These are phyloP conservation scores for Glaucomys volans DNA, from an alignment of 2,113 vertebrate species.

Conservation along the genomic window DNA sequence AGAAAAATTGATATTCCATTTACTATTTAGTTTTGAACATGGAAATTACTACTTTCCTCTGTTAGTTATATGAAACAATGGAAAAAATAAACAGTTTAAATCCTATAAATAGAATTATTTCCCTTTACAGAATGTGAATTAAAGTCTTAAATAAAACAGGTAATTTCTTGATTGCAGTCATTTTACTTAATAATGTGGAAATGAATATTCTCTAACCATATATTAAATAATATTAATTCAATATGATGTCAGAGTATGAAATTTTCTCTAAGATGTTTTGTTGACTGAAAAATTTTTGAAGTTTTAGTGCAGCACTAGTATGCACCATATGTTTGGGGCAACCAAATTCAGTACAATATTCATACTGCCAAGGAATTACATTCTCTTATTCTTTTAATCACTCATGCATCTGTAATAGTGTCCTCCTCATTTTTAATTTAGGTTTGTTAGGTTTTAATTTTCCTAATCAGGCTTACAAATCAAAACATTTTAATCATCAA, in stretches of 20 bases:
- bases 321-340: neutral
- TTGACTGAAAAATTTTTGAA: neutral
- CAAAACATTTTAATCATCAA: neutral
- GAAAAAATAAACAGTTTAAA: neutral
- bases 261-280: neutral
- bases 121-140: neutral
- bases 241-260: neutral
- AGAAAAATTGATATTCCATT: neutral
- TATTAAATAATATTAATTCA: neutral
- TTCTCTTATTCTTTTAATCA: neutral
- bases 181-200: neutral
- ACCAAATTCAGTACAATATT: neutral
- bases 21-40: neutral
- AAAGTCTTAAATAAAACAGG: neutral
- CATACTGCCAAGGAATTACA: neutral
- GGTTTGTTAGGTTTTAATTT: neutral
- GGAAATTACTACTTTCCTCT: neutral
- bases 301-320: neutral
- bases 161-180: neutral
- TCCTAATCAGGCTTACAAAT: neutral
- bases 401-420: neutral
- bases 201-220: neutral
- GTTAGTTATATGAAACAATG: neutral
- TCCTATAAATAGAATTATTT: neutral
- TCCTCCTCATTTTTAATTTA: neutral